A percentile compares a stretch with the other conserved stretches of the same genome.
Evolutionary conservation across 2,888 invertebrate species (phyloP).

Genomic region (Eledona agricola): DNA sequence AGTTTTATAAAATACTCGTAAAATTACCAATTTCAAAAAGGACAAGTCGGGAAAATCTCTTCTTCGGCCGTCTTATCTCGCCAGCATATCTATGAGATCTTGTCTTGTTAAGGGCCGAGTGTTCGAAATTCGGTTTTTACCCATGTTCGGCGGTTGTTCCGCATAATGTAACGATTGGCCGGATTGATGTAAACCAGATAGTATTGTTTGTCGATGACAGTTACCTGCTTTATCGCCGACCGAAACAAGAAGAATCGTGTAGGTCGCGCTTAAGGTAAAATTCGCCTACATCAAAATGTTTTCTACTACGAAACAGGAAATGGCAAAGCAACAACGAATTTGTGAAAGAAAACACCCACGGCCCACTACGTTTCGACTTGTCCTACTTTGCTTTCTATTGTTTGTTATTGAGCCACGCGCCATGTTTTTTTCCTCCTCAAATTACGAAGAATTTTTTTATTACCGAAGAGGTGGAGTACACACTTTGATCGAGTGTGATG

Average conservation of each 20-base stretch:
- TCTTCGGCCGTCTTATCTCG: constrained; percentile 19
- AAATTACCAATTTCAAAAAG: constrained; percentile 37
- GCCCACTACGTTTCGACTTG: constrained; percentile 12
- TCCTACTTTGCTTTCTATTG: constrained; percentile 29
- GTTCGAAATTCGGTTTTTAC: constrained; percentile 33
- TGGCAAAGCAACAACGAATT: constrained; percentile 26
- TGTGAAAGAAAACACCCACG: constrained; percentile 31
- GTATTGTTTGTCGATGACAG: constrained; percentile 53
- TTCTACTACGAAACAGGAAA: constrained; percentile 30
- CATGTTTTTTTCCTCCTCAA: too few species aligned
- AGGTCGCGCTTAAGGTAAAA: constrained; percentile 23
- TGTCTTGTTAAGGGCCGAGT: constrained; percentile 29
- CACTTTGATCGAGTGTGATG: too few species aligned
- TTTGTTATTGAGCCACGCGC: constrained; percentile 18
- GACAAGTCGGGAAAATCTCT: constrained; percentile 11
- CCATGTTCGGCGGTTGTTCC: constrained; percentile 49
- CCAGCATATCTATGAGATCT: constrained; percentile 32
- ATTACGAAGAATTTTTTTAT: too few species aligned
- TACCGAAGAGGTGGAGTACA: too few species aligned
- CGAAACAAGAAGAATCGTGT: constrained; percentile 15
- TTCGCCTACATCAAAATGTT: constrained; percentile 24
- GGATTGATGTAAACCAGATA: constrained; percentile 54
- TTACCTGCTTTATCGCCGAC: constrained; percentile 42
- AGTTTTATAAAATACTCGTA: constrained; percentile 38
- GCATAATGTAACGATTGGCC: constrained; percentile 53